phyloP scores from a whole-genome alignment of 2,797 vertebrate species.

The Sorex maritimensis region DNA sequence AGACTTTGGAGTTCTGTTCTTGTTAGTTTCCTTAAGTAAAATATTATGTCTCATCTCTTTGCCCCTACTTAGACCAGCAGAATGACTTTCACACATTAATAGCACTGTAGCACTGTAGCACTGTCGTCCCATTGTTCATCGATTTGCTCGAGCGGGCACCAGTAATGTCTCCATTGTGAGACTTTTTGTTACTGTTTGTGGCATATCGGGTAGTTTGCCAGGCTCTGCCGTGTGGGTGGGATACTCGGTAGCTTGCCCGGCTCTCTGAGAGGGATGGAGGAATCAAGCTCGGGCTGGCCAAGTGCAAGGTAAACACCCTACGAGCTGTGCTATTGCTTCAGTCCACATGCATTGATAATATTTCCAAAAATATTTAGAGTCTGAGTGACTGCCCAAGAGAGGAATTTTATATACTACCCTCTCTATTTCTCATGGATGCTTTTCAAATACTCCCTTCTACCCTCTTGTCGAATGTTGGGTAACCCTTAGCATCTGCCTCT shows the following conservation, averaged over 20 bases:
- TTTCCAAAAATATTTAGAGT: slow-evolving; percentile 11
- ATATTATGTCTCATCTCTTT: background rate
- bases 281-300: too few species aligned
- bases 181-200: too few species aligned
- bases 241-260: too few species aligned
- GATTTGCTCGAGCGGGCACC: too few species aligned
- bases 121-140: too few species aligned
- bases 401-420: background rate
- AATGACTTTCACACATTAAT: background rate
- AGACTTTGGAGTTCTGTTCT: slow-evolving; percentile 28
- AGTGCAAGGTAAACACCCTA: too few species aligned
- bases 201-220: too few species aligned
- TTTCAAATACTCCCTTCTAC: slow-evolving; percentile 9
- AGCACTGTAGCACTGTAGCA: too few species aligned
- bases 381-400: background rate
- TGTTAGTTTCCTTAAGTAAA: background rate
- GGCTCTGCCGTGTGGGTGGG: too few species aligned
- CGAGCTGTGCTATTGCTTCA: too few species aligned
- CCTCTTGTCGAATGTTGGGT: background rate
- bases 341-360: background rate
- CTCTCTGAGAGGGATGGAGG: too few species aligned
- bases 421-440: background rate
- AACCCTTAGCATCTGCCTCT: background rate
- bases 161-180: too few species aligned
- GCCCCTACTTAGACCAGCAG: background rate